Evolutionary conservation across 2,797 vertebrate species (phyloP), one percentile per base, ranked within the genome.

Genomic region (Alectoris magna): DNA sequence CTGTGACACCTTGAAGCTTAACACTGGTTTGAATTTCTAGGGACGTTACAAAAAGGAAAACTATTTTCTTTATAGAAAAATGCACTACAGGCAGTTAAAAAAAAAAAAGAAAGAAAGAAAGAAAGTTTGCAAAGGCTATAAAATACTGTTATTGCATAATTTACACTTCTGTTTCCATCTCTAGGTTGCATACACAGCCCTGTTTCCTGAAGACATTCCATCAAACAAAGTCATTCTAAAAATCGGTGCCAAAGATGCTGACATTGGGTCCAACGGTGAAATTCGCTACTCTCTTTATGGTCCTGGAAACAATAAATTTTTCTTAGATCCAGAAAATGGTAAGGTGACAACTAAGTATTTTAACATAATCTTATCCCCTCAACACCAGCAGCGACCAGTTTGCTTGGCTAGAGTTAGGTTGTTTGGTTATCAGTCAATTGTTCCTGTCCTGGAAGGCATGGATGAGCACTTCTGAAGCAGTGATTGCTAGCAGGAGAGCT

Each of bases 241-340:
- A 84, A 97, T 99, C 71, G 93, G 96, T 5, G 99, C 99, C 62
- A 98, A 97, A 74, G 99, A 99, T 93, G 98, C 98, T 16, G 99
- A 99, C 87, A 97, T 98, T 14, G 99, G 98, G 14, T 80, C 98
- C 95, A 99, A 98, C 56, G 98, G 98, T 67, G 98, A 98, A 96
- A 98, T 99, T 94, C 98, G 97, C 87, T 99, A 99, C 94, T 98
- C 98, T 15, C 97, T 99, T 49, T 98, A 98, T 34, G 99, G 99
- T 62, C 88, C 97, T 36, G 98, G 98, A 67, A 98, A 98, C 59
- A 98, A 98, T 90, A 98, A 99, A 95, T 99, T 99, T 97, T 98
- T 97, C 88, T 98, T 99, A 86, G 98, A 99, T 96, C 97, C 98
- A 34, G 98, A 99, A 96, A 99, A 97, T 10, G 99, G 99, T 99